Conservation (phyloP, 1,140 invertebrate species). For the Muscidifurax raptorellus region DNA sequence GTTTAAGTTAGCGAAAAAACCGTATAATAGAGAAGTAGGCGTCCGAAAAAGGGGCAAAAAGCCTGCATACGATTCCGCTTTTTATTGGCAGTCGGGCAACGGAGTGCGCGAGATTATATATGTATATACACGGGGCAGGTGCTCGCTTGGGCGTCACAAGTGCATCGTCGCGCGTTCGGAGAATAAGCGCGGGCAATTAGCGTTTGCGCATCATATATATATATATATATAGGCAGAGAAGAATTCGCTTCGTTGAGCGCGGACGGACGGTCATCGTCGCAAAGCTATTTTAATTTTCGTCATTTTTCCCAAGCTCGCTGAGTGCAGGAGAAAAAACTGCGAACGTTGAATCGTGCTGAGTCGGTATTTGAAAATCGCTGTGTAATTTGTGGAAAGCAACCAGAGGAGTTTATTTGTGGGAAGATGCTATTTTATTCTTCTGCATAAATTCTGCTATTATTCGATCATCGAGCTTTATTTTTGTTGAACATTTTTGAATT, state of each 20-base stretch:
- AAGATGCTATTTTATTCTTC: neutral
- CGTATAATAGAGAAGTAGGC: neutral
- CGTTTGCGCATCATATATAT: neutral
- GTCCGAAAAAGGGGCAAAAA: neutral
- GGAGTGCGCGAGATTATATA: neutral
- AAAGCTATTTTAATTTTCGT: conserved; percentile 30
- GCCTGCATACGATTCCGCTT: neutral
- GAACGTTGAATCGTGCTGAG: neutral
- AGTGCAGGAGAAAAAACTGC: neutral
- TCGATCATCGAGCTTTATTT: too few relatives aligned
- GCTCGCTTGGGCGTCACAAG: neutral
- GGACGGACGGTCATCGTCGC: neutral
- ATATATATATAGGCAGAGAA: neutral
- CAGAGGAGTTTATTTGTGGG: neutral
- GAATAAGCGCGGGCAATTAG: neutral
- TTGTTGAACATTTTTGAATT: too few relatives aligned
- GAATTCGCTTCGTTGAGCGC: conserved; percentile 18
- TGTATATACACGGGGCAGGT: neutral
- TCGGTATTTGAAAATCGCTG: too few relatives aligned
- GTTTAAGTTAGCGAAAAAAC: neutral
- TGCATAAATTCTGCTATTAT: neutral
- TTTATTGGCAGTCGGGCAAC: conserved; percentile 24
- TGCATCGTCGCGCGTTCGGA: neutral
- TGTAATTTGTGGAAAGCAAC: too few relatives aligned
- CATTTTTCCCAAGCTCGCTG: neutral